Evolutionary conservation across 2,888 invertebrate species (phyloP), one percentile per base, ranked within the genome.

Genomic region (Chalcis sispes): DNA sequence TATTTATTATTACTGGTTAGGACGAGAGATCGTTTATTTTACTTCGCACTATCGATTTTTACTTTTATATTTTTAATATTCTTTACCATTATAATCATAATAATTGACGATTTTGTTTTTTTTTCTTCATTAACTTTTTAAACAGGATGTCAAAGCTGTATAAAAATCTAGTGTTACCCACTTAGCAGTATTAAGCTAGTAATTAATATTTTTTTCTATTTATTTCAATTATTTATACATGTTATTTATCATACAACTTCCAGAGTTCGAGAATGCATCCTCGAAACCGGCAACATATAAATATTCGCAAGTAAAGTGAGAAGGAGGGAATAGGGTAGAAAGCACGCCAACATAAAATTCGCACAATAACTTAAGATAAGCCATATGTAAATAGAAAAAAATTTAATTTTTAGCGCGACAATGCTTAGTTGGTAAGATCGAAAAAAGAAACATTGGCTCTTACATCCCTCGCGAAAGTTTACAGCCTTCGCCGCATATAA

Each of bases 21-120:
- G 70, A 72, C 73, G 69, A 78, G 78, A 78, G 78, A 78, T 78
- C 78, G 72, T 78, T 78, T 65, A 72, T 64, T 70, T 36, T 72
- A 70, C 66, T 72, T 67, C 74, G 40, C 62, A 72, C 71, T 74
- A 74, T 48, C 29, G 27, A 52, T 67, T 67, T 71, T 52, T 25
- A 64, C 52, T 29, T 56, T 52, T 64, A 27, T 52, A 36, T 40
- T 40, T 58, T 73, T 54, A 65, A 59, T 65, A 73, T 70, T 70
- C 61, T 64, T 58, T 77, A 77, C 29, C 64, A 77, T 72, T 77
- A 74, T 78, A 75, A 48, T 70, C 27, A 58, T 78, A 78, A 74
- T 78, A 78, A 78, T 78, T 78, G 78, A 78, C 78, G 64, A 66
- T 59, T 69, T 72, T 72, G 29, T 70, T 69, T 78, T 73, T 32